phyloP scores from a whole-genome alignment of 2,888 invertebrate species.

The Caenorhabditis sp. region DNA sequence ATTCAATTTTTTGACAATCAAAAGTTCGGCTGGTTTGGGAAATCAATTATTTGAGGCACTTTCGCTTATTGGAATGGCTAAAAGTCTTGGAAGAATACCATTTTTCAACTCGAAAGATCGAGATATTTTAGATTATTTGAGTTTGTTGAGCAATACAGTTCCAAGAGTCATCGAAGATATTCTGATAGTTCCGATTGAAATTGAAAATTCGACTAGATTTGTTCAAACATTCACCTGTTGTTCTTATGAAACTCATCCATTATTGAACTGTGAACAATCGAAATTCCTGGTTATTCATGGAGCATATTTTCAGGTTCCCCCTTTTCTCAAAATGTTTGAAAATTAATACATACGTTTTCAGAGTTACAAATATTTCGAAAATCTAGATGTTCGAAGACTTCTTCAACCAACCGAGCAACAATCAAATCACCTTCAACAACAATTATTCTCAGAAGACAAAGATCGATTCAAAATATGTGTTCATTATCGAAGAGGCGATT shows the following conservation, averaged over 20 bases:
- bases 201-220: not conserved
- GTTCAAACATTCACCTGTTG: constrained; percentile 15
- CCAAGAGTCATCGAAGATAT: constrained; percentile 4
- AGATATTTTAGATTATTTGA: constrained; percentile 6
- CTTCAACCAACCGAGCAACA: not conserved
- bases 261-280: constrained; percentile 20
- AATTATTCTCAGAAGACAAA: not conserved
- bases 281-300: constrained; percentile 19
- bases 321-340: not conserved
- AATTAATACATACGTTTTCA: constrained; percentile 1
- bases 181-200: constrained; percentile 15
- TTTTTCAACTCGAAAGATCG: constrained; percentile 27
- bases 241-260: constrained; percentile 7
- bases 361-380: constrained; percentile 34
- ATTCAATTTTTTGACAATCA: not conserved
- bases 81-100: constrained; percentile 22
- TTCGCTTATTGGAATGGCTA: constrained; percentile 25
- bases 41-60: constrained; percentile 34
- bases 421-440: not conserved
- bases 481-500: constrained; percentile 25
- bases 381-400: not conserved
- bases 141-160: not conserved
- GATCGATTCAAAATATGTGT: constrained; percentile 19
- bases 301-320: constrained; percentile 23
- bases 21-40: not conserved